phyloP scores from a whole-genome alignment of 2,797 vertebrate species.

The Serranus cabrilla region DNA sequence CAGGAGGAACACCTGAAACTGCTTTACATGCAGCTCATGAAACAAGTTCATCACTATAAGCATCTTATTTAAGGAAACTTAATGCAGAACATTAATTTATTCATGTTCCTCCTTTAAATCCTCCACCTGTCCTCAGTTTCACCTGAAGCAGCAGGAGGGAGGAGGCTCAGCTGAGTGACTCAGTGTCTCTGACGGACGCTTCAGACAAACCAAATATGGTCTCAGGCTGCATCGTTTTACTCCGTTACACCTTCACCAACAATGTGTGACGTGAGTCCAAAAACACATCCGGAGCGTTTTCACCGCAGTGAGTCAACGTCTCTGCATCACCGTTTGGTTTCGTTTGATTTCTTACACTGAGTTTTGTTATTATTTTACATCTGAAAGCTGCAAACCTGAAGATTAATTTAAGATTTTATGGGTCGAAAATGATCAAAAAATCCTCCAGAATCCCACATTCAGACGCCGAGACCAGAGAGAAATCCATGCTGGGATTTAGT shows the following conservation, averaged over 20 bases:
- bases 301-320: neutral
- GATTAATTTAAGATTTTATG: no score
- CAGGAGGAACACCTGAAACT: neutral
- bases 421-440: no score
- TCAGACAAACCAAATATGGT: constrained; percentile 68
- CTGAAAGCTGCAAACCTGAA: no score
- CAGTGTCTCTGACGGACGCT: constrained; percentile 13
- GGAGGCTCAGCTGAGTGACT: constrained; percentile 23
- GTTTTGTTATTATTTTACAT: no score
- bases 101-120: neutral
- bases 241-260: constrained; percentile 19
- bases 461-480: no score
- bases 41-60: neutral
- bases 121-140: constrained; percentile 41
- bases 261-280: constrained; percentile 23
- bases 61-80: neutral
- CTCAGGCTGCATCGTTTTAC: neutral
- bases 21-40: neutral
- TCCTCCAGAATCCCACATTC: no score
- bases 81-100: neutral
- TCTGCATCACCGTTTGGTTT: neutral
- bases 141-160: constrained; percentile 39
- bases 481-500: no score
- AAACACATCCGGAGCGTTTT: neutral
- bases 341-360: no score